Evolutionary conservation across 2,888 invertebrate genomes (phyloP).

Genomic region (Zhengitettix transpicula): DNA sequence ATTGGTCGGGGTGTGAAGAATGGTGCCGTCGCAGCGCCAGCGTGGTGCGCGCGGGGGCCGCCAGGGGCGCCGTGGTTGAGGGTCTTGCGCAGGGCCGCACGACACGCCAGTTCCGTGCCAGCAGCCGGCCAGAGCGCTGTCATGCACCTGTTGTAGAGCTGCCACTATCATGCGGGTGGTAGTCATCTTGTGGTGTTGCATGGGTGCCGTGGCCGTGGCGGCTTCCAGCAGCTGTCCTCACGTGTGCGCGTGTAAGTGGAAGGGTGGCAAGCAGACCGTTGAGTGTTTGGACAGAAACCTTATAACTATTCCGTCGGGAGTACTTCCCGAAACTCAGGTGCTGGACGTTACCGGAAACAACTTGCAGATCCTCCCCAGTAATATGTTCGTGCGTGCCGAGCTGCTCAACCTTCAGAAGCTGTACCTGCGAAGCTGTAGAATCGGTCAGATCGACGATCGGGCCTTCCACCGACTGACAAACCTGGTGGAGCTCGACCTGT

Average conservation of each 20-base stretch:
- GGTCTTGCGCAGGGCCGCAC: background rate
- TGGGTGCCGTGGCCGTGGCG: background rate
- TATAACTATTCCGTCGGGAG: conserved; percentile 68
- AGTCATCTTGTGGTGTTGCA: background rate
- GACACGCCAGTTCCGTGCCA: background rate
- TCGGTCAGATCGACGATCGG: conserved; percentile 69
- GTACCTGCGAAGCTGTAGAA: conserved; percentile 65
- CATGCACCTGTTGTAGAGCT: background rate
- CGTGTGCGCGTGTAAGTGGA: conserved; percentile 84
- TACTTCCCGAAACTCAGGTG: conserved; percentile 80
- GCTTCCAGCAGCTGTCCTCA: conserved; percentile 41
- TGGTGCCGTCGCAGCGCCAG: background rate
- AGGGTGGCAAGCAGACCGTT: conserved; percentile 82
- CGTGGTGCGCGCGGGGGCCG: background rate
- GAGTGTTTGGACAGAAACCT: conserved; percentile 73
- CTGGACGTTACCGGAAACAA: conserved; percentile 79
- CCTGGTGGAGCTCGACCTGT: conserved; percentile 76
- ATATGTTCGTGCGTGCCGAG: conserved; percentile 65
- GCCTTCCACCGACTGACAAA: conserved; percentile 78
- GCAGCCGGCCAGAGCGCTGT: background rate
- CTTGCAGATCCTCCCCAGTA: conserved; percentile 63
- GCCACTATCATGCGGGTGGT: background rate
- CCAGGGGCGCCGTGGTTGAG: background rate
- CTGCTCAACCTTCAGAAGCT: conserved; percentile 75
- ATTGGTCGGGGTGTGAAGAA: background rate